These are phyloP conservation scores for Ictidomys tridecemlineatus DNA, from an alignment of 2,113 vertebrate species.

Conservation along the genomic window DNA sequence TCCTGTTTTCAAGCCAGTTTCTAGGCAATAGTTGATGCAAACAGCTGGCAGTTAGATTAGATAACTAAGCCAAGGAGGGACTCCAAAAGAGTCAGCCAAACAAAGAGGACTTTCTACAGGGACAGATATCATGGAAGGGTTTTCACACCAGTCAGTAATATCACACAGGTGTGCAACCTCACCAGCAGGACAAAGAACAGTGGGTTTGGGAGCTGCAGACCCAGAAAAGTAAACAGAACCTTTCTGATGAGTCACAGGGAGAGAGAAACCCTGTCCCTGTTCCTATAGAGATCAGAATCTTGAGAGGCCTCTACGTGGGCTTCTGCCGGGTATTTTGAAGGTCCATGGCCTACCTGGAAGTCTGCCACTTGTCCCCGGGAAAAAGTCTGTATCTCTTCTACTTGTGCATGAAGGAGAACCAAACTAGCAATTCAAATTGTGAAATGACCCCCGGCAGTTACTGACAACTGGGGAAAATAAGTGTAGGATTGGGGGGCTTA, in stretches of 20 bases:
- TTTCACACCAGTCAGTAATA: slow-evolving; percentile 36
- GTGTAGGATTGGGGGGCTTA: background rate
- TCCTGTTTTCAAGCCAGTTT: slow-evolving; percentile 54
- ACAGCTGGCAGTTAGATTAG: background rate
- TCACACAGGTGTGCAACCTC: slow-evolving; percentile 9
- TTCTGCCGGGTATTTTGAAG: background rate
- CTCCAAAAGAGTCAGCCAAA: background rate
- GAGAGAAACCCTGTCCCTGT: background rate
- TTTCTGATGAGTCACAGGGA: slow-evolving; percentile 2
- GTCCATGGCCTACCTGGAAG: background rate
- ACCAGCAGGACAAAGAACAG: background rate
- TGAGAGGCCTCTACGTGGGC: fast-evolving
- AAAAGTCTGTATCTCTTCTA: background rate
- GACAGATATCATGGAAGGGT: background rate
- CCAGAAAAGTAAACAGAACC: background rate
- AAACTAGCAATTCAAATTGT: background rate
- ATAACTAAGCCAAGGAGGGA: background rate
- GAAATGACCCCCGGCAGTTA: background rate
- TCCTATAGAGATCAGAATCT: background rate
- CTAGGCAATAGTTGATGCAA: slow-evolving; percentile 61
- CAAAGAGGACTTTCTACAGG: background rate
- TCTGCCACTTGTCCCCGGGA: background rate
- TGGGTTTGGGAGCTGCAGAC: slow-evolving; percentile 1
- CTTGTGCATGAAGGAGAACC: background rate
- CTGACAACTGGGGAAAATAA: background rate